Percentiles rank a stretch among this genome's conserved stretches.
Evolutionary conservation across 2,113 vertebrate genomes (phyloP).

Genomic region (Caretta caretta): DNA sequence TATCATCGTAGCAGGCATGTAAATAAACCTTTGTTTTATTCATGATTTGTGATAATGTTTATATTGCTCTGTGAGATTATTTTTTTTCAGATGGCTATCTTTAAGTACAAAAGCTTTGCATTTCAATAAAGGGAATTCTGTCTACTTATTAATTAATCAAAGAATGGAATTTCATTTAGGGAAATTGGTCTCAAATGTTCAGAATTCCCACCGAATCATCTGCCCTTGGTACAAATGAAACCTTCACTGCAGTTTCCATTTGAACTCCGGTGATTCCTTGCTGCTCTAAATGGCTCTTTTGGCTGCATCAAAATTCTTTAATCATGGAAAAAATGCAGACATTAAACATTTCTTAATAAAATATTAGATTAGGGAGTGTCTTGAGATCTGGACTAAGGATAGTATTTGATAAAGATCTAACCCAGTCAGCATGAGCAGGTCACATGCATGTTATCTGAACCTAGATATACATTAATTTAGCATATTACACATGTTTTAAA

Average conservation of each 20-base stretch:
- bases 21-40: constrained; percentile 82
- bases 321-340: constrained; percentile 39
- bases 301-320: constrained; percentile 56
- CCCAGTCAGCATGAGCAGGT: constrained; percentile 18
- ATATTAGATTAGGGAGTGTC: constrained; percentile 54
- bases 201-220: constrained; percentile 65
- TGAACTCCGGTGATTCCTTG: constrained; percentile 56
- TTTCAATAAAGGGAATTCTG: constrained; percentile 69
- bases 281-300: constrained; percentile 58
- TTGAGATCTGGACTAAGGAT: constrained; percentile 35
- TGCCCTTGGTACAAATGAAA: constrained; percentile 67
- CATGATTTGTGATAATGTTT: constrained; percentile 62
- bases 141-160: constrained; percentile 76
- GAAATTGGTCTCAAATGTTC: constrained; percentile 70
- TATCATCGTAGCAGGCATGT: constrained; percentile 70
- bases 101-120: constrained; percentile 64
- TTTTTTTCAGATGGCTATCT: constrained; percentile 56
- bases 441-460: constrained; percentile 38
- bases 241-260: constrained; percentile 52
- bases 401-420: constrained; percentile 49
- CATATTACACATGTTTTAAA: constrained; percentile 6
- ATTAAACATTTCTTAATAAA: constrained; percentile 68
- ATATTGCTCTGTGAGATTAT: constrained; percentile 8
- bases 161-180: constrained; percentile 73
- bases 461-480: constrained; percentile 40